Percentiles rank a stretch among this genome's conserved stretches.
Evolutionary conservation across 92 coral and sea anemone genomes (phyloP).

Genomic region (Heliopora coerulea): DNA sequence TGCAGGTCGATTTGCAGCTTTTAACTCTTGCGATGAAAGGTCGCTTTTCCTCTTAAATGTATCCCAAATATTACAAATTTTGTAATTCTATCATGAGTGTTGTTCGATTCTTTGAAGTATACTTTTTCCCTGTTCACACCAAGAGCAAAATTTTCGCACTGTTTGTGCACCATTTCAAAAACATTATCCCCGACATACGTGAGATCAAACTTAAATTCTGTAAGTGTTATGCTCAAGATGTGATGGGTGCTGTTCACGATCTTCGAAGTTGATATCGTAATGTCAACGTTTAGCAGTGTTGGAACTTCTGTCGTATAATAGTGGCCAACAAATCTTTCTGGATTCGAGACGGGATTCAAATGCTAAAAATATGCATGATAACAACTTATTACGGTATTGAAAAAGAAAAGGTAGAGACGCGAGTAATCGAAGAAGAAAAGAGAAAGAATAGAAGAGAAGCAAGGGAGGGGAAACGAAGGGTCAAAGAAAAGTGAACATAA

Average conservation of each 20-base stretch:
- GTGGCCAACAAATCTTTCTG: slow-evolving; percentile 55
- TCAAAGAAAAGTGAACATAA: too few relatives aligned
- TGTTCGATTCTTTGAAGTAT: slow-evolving; percentile 55
- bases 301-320: slow-evolving; percentile 50
- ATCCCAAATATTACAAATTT: slow-evolving; percentile 62
- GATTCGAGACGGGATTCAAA: slow-evolving; percentile 10
- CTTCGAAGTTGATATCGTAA: background rate
- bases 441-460: too few relatives aligned
- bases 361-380: background rate
- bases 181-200: slow-evolving; percentile 53
- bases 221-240: slow-evolving; percentile 23
- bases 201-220: slow-evolving; percentile 33
- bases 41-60: slow-evolving; percentile 64
- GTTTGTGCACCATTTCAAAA: slow-evolving; percentile 65
- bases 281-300: slow-evolving; percentile 5
- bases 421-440: too few relatives aligned
- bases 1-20: background rate
- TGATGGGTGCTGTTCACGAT: slow-evolving; percentile 29
- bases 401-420: too few relatives aligned
- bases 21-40: slow-evolving; percentile 49
- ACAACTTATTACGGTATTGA: too few relatives aligned
- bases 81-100: slow-evolving; percentile 31
- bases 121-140: slow-evolving; percentile 67
- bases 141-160: slow-evolving; percentile 41
- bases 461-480: too few relatives aligned